Conservation (phyloP, 2,888 invertebrate genomes). For the Trissolcus brochymenae region DNA sequence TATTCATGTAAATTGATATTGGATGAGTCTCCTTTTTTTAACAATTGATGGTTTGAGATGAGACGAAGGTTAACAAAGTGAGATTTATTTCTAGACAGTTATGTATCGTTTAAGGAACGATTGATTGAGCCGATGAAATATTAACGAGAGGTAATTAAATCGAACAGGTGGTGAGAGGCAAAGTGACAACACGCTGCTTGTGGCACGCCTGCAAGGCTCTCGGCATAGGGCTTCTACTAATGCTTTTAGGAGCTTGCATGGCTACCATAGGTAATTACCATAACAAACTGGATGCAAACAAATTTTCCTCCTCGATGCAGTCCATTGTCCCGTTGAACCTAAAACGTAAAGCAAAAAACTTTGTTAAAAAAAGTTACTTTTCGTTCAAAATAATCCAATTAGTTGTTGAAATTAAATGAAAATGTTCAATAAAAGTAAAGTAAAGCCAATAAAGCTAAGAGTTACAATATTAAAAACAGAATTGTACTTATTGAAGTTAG, state of each 20-base stretch:
- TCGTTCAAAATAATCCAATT: background rate
- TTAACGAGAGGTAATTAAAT: slow-evolving; percentile 59
- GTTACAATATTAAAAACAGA: background rate
- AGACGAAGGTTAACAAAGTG: background rate
- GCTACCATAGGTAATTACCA: slow-evolving; percentile 87
- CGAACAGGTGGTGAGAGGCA: slow-evolving; percentile 86
- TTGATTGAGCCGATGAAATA: slow-evolving; percentile 46
- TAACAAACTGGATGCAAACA: slow-evolving; percentile 13
- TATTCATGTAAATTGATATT: too few relatives aligned
- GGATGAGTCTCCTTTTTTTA: background rate
- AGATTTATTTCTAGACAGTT: slow-evolving; percentile 18
- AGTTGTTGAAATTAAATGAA: background rate
- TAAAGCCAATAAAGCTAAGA: background rate
- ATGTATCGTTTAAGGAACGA: slow-evolving; percentile 44
- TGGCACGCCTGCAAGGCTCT: slow-evolving; percentile 97
- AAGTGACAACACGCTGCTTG: slow-evolving; percentile 91
- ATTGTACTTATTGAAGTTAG: background rate
- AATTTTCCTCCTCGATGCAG: too few relatives aligned
- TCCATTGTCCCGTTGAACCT: too few relatives aligned
- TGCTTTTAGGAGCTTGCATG: slow-evolving; percentile 94
- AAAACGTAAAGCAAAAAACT: too few relatives aligned
- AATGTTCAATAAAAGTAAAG: background rate
- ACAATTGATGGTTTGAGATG: too few relatives aligned
- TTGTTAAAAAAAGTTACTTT: too few relatives aligned
- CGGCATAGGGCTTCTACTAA: slow-evolving; percentile 89